These are phyloP conservation scores for Nettapus auritus DNA, from an alignment of 2,113 vertebrate species.

Conservation along the genomic window DNA sequence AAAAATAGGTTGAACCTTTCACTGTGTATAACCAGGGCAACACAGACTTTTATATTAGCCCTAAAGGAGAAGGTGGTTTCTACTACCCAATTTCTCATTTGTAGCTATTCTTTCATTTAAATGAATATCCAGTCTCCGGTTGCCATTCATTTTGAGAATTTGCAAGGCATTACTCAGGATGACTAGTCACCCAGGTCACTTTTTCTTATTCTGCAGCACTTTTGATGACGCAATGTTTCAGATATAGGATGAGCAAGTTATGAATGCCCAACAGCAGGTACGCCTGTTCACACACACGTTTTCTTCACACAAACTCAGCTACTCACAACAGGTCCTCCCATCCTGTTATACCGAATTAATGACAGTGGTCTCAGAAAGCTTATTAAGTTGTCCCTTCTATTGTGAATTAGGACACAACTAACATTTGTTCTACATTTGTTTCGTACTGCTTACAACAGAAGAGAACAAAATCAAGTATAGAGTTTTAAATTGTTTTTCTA, in stretches of 20 bases:
- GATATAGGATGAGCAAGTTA: neutral
- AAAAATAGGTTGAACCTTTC: neutral
- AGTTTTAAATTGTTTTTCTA: neutral
- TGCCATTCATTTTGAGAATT: neutral
- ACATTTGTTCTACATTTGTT: neutral
- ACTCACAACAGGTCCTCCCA: neutral
- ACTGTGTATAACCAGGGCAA: neutral
- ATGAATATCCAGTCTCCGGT: neutral
- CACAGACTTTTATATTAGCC: neutral
- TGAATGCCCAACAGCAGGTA: neutral
- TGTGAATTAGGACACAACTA: neutral
- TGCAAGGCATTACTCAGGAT: neutral
- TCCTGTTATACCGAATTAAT: neutral
- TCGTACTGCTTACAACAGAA: neutral
- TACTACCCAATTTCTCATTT: neutral
- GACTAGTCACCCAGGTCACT: neutral
- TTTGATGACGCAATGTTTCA: neutral
- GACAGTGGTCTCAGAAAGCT: neutral
- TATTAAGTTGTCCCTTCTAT: neutral
- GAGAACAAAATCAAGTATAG: neutral
- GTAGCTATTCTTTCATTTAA: neutral
- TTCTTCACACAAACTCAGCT: neutral
- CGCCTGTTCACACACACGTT: neutral
- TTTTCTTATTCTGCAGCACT: neutral
- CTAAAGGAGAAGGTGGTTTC: neutral